Percentiles rank a stretch among this genome's conserved stretches.
phyloP scores from a whole-genome alignment of 2,888 invertebrate genomes.

The Congeria kusceri region DNA sequence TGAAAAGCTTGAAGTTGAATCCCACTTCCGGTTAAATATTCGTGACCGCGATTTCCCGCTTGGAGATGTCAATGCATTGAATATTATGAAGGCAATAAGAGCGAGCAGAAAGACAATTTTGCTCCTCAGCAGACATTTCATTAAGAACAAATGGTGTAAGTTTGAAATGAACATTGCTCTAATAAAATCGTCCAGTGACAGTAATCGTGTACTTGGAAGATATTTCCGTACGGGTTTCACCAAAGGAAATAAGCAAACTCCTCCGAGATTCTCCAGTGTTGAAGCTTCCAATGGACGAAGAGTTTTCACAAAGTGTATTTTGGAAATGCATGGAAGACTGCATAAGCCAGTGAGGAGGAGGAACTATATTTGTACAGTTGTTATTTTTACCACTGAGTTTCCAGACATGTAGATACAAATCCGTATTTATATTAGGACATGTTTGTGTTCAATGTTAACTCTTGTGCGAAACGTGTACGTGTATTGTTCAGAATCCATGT shows the following conservation, averaged over 20 bases:
- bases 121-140: slow-evolving; percentile 61
- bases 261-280: no score
- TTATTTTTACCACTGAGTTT: no score
- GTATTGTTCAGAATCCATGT: no score
- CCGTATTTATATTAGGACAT: no score
- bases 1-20: slow-evolving; percentile 53
- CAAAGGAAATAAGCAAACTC: slow-evolving; percentile 22
- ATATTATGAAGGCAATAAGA: slow-evolving; percentile 65
- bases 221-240: slow-evolving; percentile 46
- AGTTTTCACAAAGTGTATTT: no score
- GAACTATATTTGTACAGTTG: no score
- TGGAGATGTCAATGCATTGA: slow-evolving; percentile 64
- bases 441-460: no score
- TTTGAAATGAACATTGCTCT: slow-evolving; percentile 71
- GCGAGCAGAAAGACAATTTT: slow-evolving; percentile 68
- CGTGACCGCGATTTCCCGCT: slow-evolving; percentile 67
- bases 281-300: no score
- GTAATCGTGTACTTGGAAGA: slow-evolving; percentile 57
- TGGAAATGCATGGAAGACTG: no score
- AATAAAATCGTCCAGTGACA: slow-evolving; percentile 51
- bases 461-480: no score
- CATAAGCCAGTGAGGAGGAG: no score
- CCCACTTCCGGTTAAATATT: slow-evolving; percentile 41
- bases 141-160: slow-evolving; percentile 68
- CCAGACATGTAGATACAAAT: no score